phyloP scores from a whole-genome alignment of 2,888 invertebrate genomes.

The Noctuana brunneofusca region DNA sequence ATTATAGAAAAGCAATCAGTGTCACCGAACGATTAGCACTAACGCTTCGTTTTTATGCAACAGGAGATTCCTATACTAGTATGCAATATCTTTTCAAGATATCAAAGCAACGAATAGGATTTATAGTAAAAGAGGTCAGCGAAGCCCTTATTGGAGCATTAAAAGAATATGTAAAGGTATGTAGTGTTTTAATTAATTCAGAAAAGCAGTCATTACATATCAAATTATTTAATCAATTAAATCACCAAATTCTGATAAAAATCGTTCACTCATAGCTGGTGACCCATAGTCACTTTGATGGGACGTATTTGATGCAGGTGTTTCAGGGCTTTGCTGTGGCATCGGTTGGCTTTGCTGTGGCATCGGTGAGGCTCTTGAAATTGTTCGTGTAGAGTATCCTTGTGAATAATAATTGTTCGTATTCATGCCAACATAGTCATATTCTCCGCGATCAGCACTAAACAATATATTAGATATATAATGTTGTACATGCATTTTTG shows the following conservation, averaged over 20 bases:
- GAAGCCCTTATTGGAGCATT: constrained; percentile 38
- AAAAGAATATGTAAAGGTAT: constrained; percentile 38
- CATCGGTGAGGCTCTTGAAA: not conserved
- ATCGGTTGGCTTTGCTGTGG: constrained; percentile 5
- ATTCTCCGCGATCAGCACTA: constrained; percentile 40
- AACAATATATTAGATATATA: constrained; percentile 42
- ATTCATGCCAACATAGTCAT: not conserved
- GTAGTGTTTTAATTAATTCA: constrained; percentile 35
- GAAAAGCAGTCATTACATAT: constrained; percentile 36
- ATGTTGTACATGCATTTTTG: constrained; percentile 36
- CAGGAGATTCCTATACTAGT: constrained; percentile 38
- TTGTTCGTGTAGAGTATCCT: not conserved
- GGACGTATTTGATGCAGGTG: constrained; percentile 40
- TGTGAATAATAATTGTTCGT: not conserved
- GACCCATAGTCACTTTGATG: constrained; percentile 36
- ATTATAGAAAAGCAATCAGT: not conserved
- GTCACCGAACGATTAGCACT: constrained; percentile 37
- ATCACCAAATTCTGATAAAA: constrained; percentile 37
- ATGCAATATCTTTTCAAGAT: constrained; percentile 40
- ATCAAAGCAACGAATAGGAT: constrained; percentile 37
- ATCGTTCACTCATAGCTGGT: constrained; percentile 39
- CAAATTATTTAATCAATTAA: constrained; percentile 37
- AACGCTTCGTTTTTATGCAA: constrained; percentile 30
- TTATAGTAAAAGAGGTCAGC: constrained; percentile 38
- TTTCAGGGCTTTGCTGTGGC: constrained; percentile 34